phyloP scores from a whole-genome alignment of 1,140 invertebrate genomes.

The Zophobas atratus region DNA sequence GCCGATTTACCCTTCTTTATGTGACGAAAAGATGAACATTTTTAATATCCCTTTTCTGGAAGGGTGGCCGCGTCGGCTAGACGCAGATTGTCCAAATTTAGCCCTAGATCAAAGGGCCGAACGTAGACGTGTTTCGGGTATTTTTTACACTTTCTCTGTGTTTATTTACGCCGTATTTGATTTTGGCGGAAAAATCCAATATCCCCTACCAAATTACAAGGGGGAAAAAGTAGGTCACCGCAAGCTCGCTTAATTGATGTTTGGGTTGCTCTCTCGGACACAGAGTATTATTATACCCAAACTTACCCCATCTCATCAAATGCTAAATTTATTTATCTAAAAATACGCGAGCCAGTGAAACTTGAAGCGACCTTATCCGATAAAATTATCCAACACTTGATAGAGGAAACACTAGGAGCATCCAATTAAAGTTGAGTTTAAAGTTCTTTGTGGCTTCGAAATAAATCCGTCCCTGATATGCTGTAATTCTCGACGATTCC shows the following conservation, averaged over 20 bases:
- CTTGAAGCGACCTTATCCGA: background rate
- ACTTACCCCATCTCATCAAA: constrained; percentile 7
- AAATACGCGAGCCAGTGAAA: constrained; percentile 16
- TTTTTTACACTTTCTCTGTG: constrained; percentile 32
- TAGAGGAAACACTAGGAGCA: background rate
- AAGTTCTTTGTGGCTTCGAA: background rate
- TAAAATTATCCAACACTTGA: background rate
- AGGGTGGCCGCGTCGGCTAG: background rate
- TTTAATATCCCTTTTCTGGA: too few species aligned
- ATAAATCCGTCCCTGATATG: background rate
- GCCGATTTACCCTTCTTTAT: too few species aligned
- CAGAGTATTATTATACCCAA: constrained; percentile 17
- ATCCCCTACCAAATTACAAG: constrained; percentile 28
- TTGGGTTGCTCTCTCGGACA: constrained; percentile 24
- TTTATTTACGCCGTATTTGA: constrained; percentile 32
- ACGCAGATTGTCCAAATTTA: background rate
- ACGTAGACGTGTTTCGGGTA: background rate
- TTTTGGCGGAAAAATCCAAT: constrained; percentile 42
- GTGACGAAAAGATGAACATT: too few species aligned
- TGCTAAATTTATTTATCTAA: constrained; percentile 17
- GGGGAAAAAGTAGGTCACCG: constrained; percentile 28
- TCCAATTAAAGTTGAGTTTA: constrained; percentile 1
- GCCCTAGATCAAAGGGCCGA: background rate
- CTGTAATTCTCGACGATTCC: constrained; percentile 1
- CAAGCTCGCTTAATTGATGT: constrained; percentile 37